phyloP scores from a whole-genome alignment of 2,113 vertebrate species.

The Strix aluco region DNA sequence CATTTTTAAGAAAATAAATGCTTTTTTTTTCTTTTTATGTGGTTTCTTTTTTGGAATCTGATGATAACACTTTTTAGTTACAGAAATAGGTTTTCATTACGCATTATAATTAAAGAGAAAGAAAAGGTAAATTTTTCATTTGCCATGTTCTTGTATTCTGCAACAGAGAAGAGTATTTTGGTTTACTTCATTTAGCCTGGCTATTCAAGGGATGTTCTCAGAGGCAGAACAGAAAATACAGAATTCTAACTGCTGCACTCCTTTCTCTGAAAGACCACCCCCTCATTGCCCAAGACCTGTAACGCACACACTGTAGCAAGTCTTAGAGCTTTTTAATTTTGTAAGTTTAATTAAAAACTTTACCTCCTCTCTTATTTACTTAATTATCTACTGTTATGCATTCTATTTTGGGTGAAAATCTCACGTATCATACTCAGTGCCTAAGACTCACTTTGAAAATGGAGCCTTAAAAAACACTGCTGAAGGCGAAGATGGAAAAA shows the following conservation, averaged over 20 bases:
- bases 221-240: neutral
- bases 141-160: neutral
- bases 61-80: neutral
- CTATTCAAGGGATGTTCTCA: neutral
- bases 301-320: neutral
- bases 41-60: neutral
- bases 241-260: neutral
- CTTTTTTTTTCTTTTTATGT: neutral
- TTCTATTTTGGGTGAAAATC: neutral
- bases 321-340: neutral
- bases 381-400: neutral
- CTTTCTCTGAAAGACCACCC: neutral
- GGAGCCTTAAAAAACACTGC: slow-evolving; percentile 32
- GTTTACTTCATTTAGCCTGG: neutral
- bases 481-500: neutral
- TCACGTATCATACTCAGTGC: neutral
- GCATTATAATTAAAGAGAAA: neutral
- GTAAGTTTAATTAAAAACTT: neutral
- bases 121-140: neutral
- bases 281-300: neutral
- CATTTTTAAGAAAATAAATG: neutral
- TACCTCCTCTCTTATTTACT: slow-evolving; percentile 29
- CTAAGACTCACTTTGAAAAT: neutral
- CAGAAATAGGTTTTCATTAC: neutral
- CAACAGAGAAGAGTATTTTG: neutral